Base-by-base conservation (phyloP, 2,888 invertebrate genomes). In the Dynastes maya region DNA sequence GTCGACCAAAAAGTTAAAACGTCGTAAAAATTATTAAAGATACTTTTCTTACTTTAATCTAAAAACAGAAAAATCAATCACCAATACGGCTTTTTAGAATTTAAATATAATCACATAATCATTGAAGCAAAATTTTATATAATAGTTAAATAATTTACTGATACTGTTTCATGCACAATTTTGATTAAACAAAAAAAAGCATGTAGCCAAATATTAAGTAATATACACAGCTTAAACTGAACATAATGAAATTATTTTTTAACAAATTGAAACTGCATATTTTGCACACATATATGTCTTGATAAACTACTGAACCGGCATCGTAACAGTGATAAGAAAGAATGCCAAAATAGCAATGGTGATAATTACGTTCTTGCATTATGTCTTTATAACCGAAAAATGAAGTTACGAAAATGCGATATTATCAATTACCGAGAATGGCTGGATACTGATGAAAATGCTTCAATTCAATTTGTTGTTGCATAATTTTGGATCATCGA, bases 71-170 rank as follows among this genome's bases (percentile, higher is more conserved):
- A 61, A 40, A 72, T 3, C 11, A 45, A 67, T 45, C 16, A 67
- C 45, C 11, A 45, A 58, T 22, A 5, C 2, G 55, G 8, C 8
- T 58, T 58, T 61, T 13, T 29, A 63, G 27, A 13, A 63, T 27
- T 29, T 32, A 63, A 63, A 29, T 29, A 32, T 32, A 32, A 63
- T 11, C 27, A 32, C 11, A 64, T 64, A 9, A 29, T 29, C 13
- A 67, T 40, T 45, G 22, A 40, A 8, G 65, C 1, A 64, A n/a
- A 37, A n/a, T 13, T 64, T 67, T 40, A 13, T 27, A 40, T 58
- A 61, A 45, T 40, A 74, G 72, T 74, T 16, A 74, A 74, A 74
- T 74, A 74, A 61, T 74, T 74, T 74, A 74, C 72, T 74, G 72
- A 74, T 61, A 61, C 27, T 74, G 61, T 74, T 61, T 27, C 72